Percentiles rank a stretch among this genome's conserved stretches.
phyloP scores from a whole-genome alignment of 2,113 vertebrate species.

The Hippocampus barbouri region DNA sequence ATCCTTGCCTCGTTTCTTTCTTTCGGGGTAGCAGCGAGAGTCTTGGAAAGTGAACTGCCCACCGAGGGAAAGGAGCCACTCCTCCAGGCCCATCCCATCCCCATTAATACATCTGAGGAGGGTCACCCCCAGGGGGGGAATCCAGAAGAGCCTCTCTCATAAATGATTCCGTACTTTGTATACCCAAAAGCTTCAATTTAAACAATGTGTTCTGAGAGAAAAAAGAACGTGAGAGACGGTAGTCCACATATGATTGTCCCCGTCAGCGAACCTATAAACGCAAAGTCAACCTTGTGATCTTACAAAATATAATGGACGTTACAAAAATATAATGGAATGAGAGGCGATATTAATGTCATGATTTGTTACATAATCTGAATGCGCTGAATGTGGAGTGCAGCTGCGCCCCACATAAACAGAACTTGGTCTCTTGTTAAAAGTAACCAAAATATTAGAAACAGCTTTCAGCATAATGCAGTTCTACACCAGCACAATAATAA shows the following conservation, averaged over 20 bases:
- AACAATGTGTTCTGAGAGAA: background rate
- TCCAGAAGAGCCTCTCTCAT: background rate
- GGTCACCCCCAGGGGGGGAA: background rate
- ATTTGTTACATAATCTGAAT: background rate
- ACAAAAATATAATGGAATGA: too few species aligned
- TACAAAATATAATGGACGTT: too few species aligned
- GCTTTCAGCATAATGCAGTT: background rate
- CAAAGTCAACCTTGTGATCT: too few species aligned
- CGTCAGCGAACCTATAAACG: background rate
- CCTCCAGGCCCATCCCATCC: conserved; percentile 31
- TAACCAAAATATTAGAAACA: background rate
- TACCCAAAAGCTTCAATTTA: background rate
- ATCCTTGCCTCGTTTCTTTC: conserved; percentile 16
- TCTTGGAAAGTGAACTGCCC: background rate
- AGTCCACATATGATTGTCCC: background rate
- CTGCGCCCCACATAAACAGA: too few species aligned
- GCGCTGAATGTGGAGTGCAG: too few species aligned
- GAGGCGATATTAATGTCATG: too few species aligned
- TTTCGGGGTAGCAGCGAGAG: background rate
- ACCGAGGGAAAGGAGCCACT: conserved; percentile 11
- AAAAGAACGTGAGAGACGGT: background rate
- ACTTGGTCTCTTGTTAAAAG: background rate
- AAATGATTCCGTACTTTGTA: background rate
- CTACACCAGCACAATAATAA: background rate
- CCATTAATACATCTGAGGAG: conserved; percentile 34